These are phyloP conservation scores for Champsocephalus esox DNA, from an alignment of 2,797 vertebrate genomes.

Conservation along the genomic window DNA sequence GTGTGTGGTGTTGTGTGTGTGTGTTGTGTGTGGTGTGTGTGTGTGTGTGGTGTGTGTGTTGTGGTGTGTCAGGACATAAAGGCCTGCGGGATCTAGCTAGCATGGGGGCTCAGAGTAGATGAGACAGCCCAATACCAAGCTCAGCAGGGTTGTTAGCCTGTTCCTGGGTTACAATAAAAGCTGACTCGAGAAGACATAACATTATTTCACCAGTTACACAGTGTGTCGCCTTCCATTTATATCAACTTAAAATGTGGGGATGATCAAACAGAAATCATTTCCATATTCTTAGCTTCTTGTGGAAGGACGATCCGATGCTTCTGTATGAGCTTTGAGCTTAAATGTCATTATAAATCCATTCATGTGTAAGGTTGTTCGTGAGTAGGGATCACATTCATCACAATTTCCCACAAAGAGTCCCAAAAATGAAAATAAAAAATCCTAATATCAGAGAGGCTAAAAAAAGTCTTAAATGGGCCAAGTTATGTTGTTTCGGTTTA, in stretches of 20 bases:
- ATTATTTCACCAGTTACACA: neutral
- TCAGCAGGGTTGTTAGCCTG: slow-evolving; percentile 6
- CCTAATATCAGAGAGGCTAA: neutral
- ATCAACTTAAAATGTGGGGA: neutral
- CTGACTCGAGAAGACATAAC: neutral
- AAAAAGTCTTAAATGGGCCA: neutral
- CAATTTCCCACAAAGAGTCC: neutral
- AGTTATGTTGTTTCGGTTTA: no score
- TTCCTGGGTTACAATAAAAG: slow-evolving; percentile 13
- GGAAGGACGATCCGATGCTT: neutral
- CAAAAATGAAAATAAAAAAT: neutral
- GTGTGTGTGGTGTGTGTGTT: slow-evolving; percentile 24
- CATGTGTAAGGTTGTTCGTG: neutral
- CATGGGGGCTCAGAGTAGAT: slow-evolving; percentile 22
- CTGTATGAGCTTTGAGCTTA: neutral
- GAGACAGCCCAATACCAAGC: slow-evolving; percentile 5
- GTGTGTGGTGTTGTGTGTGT: slow-evolving; percentile 20
- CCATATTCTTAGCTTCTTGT: neutral
- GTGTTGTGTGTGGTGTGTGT: slow-evolving; percentile 24
- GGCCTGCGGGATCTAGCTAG: slow-evolving; percentile 29
- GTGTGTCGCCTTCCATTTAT: no score
- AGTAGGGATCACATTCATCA: neutral
- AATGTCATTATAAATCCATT: neutral
- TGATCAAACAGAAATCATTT: neutral
- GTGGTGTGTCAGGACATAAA: neutral